Evolutionary conservation across 2,113 vertebrate genomes (phyloP).

Genomic region (Pluvialis apricaria): DNA sequence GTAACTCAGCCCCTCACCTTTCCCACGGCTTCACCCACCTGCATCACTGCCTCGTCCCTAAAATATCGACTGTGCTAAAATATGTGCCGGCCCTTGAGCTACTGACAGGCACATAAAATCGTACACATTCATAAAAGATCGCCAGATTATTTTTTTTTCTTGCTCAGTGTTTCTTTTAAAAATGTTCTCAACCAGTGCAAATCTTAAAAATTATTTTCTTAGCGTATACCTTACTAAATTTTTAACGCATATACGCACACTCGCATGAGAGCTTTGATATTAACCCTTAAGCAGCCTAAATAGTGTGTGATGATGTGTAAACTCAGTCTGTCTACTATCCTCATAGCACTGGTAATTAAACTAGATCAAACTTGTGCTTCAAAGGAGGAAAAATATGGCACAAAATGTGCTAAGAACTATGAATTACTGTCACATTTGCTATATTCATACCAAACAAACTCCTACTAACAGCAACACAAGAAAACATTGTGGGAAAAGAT

Average conservation of each 20-base stretch:
- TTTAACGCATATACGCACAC: not conserved
- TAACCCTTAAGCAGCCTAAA: not conserved
- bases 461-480: not conserved
- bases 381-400: not conserved
- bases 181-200: not conserved
- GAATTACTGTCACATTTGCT: not conserved
- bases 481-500: not conserved
- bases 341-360: not conserved
- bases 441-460: not conserved
- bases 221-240: not conserved
- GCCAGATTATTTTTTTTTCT: not conserved
- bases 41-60: not conserved
- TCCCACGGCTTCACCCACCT: not conserved
- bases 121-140: not conserved
- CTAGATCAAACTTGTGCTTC: not conserved
- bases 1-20: not conserved
- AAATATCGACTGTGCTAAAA: not conserved
- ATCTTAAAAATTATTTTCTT: not conserved
- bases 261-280: not conserved
- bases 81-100: not conserved
- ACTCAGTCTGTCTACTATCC: not conserved
- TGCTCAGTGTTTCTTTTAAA: not conserved
- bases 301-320: not conserved
- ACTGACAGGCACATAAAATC: not conserved
- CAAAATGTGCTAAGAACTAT: not conserved